phyloP scores from a whole-genome alignment of 2,888 invertebrate genomes.

The Epicampocera succincta region DNA sequence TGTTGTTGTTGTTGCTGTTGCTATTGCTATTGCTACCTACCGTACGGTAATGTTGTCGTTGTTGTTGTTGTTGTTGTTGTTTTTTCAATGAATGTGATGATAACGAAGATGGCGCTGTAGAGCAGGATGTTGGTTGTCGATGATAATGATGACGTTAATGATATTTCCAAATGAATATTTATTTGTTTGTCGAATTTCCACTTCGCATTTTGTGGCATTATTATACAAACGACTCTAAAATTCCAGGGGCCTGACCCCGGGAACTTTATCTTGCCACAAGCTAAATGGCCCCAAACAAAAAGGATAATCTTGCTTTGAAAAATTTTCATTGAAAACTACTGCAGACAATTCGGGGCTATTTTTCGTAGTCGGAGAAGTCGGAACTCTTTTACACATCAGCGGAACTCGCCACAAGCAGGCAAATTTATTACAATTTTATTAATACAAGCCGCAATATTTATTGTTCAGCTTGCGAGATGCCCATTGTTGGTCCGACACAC shows the following conservation, averaged over 20 bases:
- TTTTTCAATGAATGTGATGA: constrained; percentile 32
- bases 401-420: too few species aligned
- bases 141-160: constrained; percentile 31
- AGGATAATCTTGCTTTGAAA: too few species aligned
- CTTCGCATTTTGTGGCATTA: constrained; percentile 49
- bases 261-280: constrained; percentile 55
- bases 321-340: too few species aligned
- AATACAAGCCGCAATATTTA: too few species aligned
- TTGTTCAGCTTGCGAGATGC: too few species aligned
- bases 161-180: constrained; percentile 50
- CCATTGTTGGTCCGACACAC: too few species aligned
- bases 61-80: constrained; percentile 1
- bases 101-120: constrained; percentile 23
- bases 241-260: constrained; percentile 64
- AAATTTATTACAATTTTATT: too few species aligned
- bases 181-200: constrained; percentile 38
- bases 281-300: not conserved
- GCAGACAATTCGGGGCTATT: too few species aligned
- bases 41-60: too few species aligned
- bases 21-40: too few species aligned
- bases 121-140: constrained; percentile 8
- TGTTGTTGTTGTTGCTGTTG: not conserved
- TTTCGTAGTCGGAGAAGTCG: too few species aligned
- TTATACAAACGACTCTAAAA: constrained; percentile 64
- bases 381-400: too few species aligned